Conservation (phyloP, 2,888 invertebrate genomes). For the Lepetodrilus schrolli region DNA sequence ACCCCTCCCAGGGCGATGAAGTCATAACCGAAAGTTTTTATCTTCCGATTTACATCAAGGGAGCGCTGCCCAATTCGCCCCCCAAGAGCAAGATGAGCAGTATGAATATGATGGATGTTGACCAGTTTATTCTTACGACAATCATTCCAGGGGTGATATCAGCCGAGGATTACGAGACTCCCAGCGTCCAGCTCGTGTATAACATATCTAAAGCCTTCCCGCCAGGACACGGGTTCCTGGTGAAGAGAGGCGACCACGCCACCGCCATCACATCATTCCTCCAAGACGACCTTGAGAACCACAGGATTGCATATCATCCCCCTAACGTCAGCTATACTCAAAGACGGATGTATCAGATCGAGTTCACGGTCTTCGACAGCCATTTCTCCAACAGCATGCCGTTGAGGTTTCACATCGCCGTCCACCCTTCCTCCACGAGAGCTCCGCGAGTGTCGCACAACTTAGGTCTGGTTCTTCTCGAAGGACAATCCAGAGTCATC, state of each 20-base stretch:
- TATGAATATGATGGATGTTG: conserved; percentile 73
- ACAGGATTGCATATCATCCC: conserved; percentile 73
- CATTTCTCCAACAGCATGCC: conserved; percentile 71
- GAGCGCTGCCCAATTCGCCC: conserved; percentile 72
- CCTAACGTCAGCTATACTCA: conserved; percentile 65
- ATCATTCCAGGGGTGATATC: conserved; percentile 72
- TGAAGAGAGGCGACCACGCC: conserved; percentile 71
- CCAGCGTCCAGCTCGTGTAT: conserved; percentile 68
- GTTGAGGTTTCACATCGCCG: conserved; percentile 72
- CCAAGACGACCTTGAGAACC: conserved; percentile 70
- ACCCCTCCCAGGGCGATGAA: conserved; percentile 63
- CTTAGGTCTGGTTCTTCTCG: conserved; percentile 69
- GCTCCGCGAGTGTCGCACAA: conserved; percentile 70
- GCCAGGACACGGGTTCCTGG: conserved; percentile 67
- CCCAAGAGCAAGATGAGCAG: conserved; percentile 71
- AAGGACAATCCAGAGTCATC: conserved; percentile 72
- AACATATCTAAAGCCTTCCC: conserved; percentile 69
- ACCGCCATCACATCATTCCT: conserved; percentile 70
- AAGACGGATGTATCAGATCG: conserved; percentile 67
- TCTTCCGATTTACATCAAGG: conserved; percentile 71
- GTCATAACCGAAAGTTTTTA: conserved; percentile 68
- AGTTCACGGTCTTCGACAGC: conserved; percentile 71
- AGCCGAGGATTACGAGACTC: conserved; percentile 74
- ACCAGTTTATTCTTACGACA: conserved; percentile 71
- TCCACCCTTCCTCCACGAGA: conserved; percentile 67